A percentile compares a stretch with the other conserved stretches of the same genome.
phyloP scores from a whole-genome alignment of 2,797 vertebrate species.

The Epinephelus coioides region DNA sequence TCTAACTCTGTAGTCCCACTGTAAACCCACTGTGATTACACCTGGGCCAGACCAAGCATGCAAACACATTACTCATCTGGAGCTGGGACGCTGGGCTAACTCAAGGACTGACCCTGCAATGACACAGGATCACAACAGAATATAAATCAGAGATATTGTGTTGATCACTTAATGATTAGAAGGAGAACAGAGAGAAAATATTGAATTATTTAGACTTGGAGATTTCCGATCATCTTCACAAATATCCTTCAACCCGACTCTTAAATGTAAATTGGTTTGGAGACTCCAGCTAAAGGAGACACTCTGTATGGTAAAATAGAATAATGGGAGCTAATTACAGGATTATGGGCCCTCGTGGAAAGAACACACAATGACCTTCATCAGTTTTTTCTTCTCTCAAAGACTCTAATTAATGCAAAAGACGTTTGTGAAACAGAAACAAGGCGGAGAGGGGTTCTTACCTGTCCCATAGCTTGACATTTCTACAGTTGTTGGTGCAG shows the following conservation, averaged over 20 bases:
- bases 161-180: slow-evolving; percentile 21
- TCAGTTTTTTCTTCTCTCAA: slow-evolving; percentile 40
- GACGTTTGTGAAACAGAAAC: slow-evolving; percentile 27
- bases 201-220: neutral
- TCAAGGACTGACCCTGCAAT: slow-evolving; percentile 33
- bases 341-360: slow-evolving; percentile 60
- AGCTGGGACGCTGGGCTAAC: slow-evolving; percentile 19
- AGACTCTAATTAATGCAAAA: slow-evolving; percentile 57
- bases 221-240: slow-evolving; percentile 13
- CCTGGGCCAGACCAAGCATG: slow-evolving; percentile 45
- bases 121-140: slow-evolving; percentile 34
- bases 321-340: slow-evolving; percentile 67
- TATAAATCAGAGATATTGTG: neutral
- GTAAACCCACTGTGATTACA: slow-evolving; percentile 70
- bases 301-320: slow-evolving; percentile 31
- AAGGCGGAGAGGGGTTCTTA: slow-evolving; percentile 66
- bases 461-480: slow-evolving; percentile 89
- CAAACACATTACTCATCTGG: slow-evolving; percentile 64
- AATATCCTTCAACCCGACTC: slow-evolving; percentile 12
- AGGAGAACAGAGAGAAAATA: slow-evolving; percentile 4
- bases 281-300: slow-evolving; percentile 33
- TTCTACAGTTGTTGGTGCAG: slow-evolving; percentile 89
- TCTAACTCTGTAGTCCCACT: slow-evolving; percentile 64
- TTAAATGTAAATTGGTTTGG: slow-evolving; percentile 34
- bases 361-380: slow-evolving; percentile 66